Evolutionary conservation across 2,888 invertebrate genomes (phyloP).

Genomic region (Lepidochrysops patricia): DNA sequence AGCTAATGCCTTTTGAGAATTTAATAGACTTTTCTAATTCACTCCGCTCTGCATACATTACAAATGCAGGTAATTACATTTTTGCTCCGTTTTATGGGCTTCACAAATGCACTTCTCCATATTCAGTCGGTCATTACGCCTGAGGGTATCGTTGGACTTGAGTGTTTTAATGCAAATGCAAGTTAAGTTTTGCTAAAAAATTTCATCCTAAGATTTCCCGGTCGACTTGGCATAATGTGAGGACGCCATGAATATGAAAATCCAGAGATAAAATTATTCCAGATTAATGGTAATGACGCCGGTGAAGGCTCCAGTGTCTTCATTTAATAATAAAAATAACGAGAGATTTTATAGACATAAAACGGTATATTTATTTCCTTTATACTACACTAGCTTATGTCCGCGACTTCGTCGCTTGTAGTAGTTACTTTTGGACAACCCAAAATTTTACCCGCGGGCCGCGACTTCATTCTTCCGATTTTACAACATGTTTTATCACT

Average conservation of each 20-base stretch:
- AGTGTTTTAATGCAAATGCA: constrained; percentile 11
- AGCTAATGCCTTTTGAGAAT: constrained; percentile 18
- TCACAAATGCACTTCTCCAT: constrained; percentile 23
- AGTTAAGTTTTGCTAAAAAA: constrained; percentile 1
- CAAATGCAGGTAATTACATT: constrained; percentile 26
- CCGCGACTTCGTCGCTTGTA: too few relatives aligned
- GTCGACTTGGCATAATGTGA: constrained; percentile 3
- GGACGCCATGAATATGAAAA: constrained; percentile 3
- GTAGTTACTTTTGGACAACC: too few relatives aligned
- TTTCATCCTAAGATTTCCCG: neutral
- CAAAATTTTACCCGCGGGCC: too few relatives aligned
- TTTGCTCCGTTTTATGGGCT: constrained; percentile 22
- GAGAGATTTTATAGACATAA: too few relatives aligned
- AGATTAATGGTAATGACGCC: neutral
- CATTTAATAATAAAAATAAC: neutral
- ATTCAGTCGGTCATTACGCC: constrained; percentile 23
- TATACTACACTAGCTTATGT: too few relatives aligned
- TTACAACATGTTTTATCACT: too few relatives aligned
- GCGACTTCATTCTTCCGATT: too few relatives aligned
- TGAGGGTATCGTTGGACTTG: constrained; percentile 16
- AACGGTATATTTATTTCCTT: too few relatives aligned
- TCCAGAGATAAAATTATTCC: neutral
- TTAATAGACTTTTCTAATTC: constrained; percentile 25
- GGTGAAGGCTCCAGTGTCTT: neutral
- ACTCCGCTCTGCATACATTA: constrained; percentile 21